These are phyloP conservation scores for Homarus americanus DNA, from an alignment of 1,140 invertebrate genomes.

Conservation along the genomic window DNA sequence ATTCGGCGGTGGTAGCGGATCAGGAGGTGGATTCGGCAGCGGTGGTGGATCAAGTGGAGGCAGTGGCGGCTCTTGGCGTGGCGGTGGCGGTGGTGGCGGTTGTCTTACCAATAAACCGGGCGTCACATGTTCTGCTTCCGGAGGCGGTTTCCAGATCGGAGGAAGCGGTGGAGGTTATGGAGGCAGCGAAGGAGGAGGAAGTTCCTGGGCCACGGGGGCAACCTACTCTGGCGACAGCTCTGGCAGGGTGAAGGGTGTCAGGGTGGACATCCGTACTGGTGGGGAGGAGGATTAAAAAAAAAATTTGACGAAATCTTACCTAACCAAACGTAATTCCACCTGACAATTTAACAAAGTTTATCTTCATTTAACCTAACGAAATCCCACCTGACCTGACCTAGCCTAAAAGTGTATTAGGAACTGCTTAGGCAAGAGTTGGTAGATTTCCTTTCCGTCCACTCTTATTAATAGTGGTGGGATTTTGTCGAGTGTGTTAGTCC, in stretches of 20 bases:
- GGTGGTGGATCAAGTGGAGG: not conserved
- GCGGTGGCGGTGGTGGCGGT: not conserved
- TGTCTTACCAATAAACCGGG: not conserved
- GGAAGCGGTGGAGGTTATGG: not conserved
- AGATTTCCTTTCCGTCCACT: no score
- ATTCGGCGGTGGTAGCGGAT: not conserved
- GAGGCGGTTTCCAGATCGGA: not conserved
- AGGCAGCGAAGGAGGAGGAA: not conserved
- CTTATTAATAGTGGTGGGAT: no score
- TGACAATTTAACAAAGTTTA: no score
- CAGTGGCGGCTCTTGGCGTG: not conserved
- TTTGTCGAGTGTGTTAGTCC: no score
- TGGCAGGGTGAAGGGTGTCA: not conserved
- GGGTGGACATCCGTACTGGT: not conserved
- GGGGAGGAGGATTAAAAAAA: no score
- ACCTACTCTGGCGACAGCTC: not conserved
- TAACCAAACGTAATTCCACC: no score
- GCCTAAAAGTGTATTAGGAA: no score
- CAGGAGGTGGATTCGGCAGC: not conserved
- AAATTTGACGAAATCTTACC: no score
- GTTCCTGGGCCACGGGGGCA: not conserved
- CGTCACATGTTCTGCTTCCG: no score
- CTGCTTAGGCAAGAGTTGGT: no score
- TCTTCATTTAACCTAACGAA: no score
- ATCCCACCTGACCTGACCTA: no score